Evolutionary conservation across 2,113 vertebrate species (phyloP).

Genomic region (zebrafish (Danio rerio)): GRCz12tu NC_133176.1:55120501-55121000

Average conservation of each 20-base stretch:
- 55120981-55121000: too few relatives aligned
- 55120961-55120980: too few relatives aligned
- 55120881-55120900: neutral
- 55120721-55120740: neutral
- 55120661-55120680: neutral
- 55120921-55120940: too few relatives aligned
- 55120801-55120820: neutral
- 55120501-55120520: too few relatives aligned
- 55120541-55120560: neutral
- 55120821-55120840: constrained; percentile 7
- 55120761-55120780: neutral
- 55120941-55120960: too few relatives aligned
- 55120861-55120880: neutral
- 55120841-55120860: constrained; percentile 20
- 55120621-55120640: neutral
- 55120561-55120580: neutral
- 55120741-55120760: neutral
- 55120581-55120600: neutral
- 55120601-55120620: neutral
- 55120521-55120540: too few relatives aligned
- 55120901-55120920: constrained; percentile 34
- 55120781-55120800: neutral
- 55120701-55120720: neutral
- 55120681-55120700: constrained; percentile 9
- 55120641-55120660: neutral